phyloP scores from a whole-genome alignment of 2,888 invertebrate species.

The Papilio gigon region DNA sequence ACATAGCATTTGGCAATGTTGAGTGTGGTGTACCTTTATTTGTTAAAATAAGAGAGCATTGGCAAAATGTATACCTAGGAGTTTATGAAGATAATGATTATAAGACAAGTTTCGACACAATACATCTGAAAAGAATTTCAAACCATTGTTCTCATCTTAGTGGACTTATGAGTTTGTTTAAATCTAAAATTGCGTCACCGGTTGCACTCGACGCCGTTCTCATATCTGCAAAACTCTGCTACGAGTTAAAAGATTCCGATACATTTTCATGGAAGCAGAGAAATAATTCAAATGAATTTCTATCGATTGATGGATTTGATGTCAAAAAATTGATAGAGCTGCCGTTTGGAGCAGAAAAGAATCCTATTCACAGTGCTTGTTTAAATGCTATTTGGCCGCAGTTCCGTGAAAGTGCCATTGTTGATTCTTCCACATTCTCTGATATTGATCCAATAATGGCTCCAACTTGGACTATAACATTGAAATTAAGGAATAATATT shows the following conservation, averaged over 20 bases:
- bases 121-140: conserved; percentile 91
- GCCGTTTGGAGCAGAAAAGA: conserved; percentile 92
- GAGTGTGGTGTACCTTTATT: conserved; percentile 92
- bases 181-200: conserved; percentile 90
- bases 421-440: conserved; percentile 93
- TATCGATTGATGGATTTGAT: conserved; percentile 78
- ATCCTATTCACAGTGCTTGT: conserved; percentile 90
- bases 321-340: conserved; percentile 79
- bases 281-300: conserved; percentile 70
- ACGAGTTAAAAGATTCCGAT: conserved; percentile 84
- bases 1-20: conserved; percentile 91
- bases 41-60: conserved; percentile 91
- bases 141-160: conserved; percentile 91
- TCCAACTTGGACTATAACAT: conserved; percentile 89
- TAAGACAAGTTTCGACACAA: conserved; percentile 93
- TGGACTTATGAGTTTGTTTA: conserved; percentile 92
- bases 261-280: conserved; percentile 84
- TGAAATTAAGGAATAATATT: conserved; percentile 86
- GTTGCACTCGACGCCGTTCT: conserved; percentile 84
- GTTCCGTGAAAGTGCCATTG: conserved; percentile 91
- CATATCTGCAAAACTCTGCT: conserved; percentile 90
- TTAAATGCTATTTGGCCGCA: conserved; percentile 93
- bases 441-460: conserved; percentile 92
- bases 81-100: conserved; percentile 89
- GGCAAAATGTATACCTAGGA: conserved; percentile 91